phyloP scores from a whole-genome alignment of 2,113 vertebrate genomes.

The Gobius niger region DNA sequence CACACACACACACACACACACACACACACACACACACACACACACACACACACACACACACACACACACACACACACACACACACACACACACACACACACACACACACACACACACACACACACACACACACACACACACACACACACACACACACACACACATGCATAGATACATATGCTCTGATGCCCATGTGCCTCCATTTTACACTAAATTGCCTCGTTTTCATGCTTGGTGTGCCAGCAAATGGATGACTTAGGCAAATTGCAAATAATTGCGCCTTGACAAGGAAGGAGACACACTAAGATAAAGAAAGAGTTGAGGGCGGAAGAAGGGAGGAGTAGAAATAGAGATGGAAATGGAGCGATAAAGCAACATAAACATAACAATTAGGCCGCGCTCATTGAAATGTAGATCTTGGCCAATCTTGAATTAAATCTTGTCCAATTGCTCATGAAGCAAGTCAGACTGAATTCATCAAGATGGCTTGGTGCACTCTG shows the following conservation, averaged over 20 bases:
- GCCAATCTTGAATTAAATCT: slow-evolving; percentile 77
- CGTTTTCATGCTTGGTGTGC: slow-evolving; percentile 99
- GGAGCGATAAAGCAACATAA: slow-evolving; percentile 93
- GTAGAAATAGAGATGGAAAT: slow-evolving; percentile 80
- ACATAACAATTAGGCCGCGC: slow-evolving; percentile 93
- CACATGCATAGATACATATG: slow-evolving; percentile 27
- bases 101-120: slow-evolving; percentile 18
- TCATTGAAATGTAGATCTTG: slow-evolving; percentile 90
- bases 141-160: slow-evolving; percentile 15
- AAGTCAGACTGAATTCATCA: slow-evolving; percentile 5
- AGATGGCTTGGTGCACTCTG: background rate
- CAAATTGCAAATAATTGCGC: slow-evolving; percentile 99
- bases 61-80: slow-evolving; percentile 17
- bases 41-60: slow-evolving; percentile 16
- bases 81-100: slow-evolving; percentile 18
- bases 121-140: slow-evolving; percentile 23
- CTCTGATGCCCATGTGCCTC: slow-evolving; percentile 58
- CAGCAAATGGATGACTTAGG: slow-evolving; percentile 99
- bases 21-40: slow-evolving; percentile 17
- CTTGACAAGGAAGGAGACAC: slow-evolving; percentile 88
- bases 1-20: slow-evolving; percentile 18
- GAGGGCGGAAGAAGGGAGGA: slow-evolving; percentile 83
- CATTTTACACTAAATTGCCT: slow-evolving; percentile 99
- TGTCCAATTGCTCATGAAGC: slow-evolving; percentile 14
- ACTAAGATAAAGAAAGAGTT: slow-evolving; percentile 87